phyloP scores from a whole-genome alignment of 1,140 invertebrate species.

The Gyrodactylus salaris region DNA sequence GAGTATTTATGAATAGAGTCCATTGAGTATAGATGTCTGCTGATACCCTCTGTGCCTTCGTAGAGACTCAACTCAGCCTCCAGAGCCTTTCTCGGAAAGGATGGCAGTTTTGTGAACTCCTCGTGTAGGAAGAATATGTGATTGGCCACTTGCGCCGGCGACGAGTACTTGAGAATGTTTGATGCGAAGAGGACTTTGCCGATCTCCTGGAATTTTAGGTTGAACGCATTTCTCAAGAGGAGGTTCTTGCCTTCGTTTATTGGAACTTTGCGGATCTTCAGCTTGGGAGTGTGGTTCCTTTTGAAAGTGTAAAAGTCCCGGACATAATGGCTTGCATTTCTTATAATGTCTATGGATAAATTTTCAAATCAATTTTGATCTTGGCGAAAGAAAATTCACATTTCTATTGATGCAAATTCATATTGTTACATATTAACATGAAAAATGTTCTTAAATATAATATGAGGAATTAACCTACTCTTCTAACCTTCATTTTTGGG shows the following conservation, averaged over 20 bases:
- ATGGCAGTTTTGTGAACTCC: slow-evolving; percentile 83
- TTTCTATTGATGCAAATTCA: no score
- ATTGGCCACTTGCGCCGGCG: slow-evolving; percentile 1
- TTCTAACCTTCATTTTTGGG: no score
- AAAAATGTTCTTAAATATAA: no score
- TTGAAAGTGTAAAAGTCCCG: slow-evolving; percentile 96
- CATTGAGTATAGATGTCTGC: slow-evolving; percentile 48
- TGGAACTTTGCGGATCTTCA: slow-evolving; percentile 68
- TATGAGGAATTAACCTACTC: no score
- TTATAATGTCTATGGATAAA: slow-evolving; percentile 41
- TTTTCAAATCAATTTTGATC: slow-evolving; percentile 1
- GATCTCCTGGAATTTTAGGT: slow-evolving; percentile 76
- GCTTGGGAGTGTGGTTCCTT: slow-evolving; percentile 75
- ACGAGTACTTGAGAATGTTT: slow-evolving; percentile 17
- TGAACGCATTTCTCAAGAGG: slow-evolving; percentile 56
- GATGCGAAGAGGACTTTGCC: slow-evolving; percentile 38
- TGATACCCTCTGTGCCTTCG: slow-evolving; percentile 48
- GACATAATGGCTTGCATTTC: slow-evolving; percentile 63
- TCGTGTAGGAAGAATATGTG: slow-evolving; percentile 57
- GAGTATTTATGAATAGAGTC: slow-evolving; percentile 90
- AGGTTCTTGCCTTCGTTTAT: slow-evolving; percentile 56
- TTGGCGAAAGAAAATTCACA: not conserved
- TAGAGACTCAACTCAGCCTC: slow-evolving; percentile 78
- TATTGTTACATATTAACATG: no score
- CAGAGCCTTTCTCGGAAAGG: slow-evolving; percentile 79